Percentiles rank a stretch among this genome's conserved stretches.
These are phyloP conservation scores for Salarias fasciatus DNA, from an alignment of 2,797 vertebrate genomes.

Conservation along the genomic window DNA sequence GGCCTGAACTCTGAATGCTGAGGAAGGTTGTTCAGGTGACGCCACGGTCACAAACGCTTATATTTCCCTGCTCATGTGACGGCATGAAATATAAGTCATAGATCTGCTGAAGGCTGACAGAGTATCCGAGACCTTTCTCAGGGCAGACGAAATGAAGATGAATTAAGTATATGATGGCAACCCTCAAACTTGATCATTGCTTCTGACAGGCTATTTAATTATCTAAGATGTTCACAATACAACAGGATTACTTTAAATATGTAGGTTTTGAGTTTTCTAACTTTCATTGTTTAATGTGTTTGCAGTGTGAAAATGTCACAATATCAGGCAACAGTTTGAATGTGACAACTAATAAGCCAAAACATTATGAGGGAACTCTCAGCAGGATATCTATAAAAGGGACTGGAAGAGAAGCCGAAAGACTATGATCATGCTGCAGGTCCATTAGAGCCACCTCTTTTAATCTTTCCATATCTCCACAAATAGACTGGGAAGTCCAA, in stretches of 20 bases:
- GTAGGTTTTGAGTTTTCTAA: not conserved
- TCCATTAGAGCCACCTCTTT: constrained; percentile 56
- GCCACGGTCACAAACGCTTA: constrained; percentile 45
- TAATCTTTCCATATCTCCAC: constrained; percentile 54
- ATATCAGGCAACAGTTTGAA: constrained; percentile 11
- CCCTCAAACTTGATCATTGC: constrained; percentile 27
- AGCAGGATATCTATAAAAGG: constrained; percentile 47
- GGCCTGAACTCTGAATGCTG: constrained; percentile 7
- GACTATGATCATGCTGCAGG: constrained; percentile 48
- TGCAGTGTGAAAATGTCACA: not conserved
- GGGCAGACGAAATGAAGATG: constrained; percentile 53
- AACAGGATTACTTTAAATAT: not conserved
- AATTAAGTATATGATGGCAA: constrained; percentile 21
- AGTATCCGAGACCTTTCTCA: constrained; percentile 46
- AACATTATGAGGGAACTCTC: constrained; percentile 20
- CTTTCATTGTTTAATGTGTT: not conserved
- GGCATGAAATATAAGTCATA: constrained; percentile 61
- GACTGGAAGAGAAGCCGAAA: constrained; percentile 26
- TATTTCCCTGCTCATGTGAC: constrained; percentile 51
- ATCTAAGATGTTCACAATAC: constrained; percentile 1
- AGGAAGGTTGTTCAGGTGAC: constrained; percentile 46
- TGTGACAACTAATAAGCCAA: constrained; percentile 13
- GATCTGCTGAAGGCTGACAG: constrained; percentile 57
- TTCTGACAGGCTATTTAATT: not conserved
- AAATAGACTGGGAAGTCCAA: constrained; percentile 56